Conservation (phyloP, 2,888 invertebrate species). For the Aporophyla nigra region DNA sequence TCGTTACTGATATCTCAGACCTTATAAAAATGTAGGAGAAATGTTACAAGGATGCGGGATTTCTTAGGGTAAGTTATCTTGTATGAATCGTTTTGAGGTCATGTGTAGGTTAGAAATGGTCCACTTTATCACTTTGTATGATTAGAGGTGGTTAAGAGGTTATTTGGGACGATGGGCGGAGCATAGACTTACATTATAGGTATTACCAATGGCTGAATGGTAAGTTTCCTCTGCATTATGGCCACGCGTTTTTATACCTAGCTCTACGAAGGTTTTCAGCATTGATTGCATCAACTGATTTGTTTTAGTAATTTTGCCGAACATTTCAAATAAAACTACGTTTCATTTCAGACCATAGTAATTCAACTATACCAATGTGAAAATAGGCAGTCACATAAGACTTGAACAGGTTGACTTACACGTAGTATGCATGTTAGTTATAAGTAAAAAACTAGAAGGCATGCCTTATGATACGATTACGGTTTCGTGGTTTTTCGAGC, state of each 20-base stretch:
- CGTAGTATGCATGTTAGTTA: no score
- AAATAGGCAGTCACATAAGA: background rate
- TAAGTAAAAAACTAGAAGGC: no score
- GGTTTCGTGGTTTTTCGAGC: no score
- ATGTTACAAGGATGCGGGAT: conserved; percentile 50
- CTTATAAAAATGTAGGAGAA: conserved; percentile 57
- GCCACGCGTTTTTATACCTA: background rate
- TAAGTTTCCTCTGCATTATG: background rate
- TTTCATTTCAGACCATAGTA: background rate
- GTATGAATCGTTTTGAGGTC: conserved; percentile 52
- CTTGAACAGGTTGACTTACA: background rate
- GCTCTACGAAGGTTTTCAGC: background rate
- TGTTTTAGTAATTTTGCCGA: background rate
- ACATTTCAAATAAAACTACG: background rate
- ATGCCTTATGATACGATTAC: no score
- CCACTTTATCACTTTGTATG: conserved; percentile 47
- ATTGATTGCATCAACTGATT: background rate
- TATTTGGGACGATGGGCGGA: conserved; percentile 1
- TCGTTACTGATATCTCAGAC: conserved; percentile 57
- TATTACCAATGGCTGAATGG: background rate
- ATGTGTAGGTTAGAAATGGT: conserved; percentile 38
- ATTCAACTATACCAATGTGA: background rate
- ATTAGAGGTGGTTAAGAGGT: conserved; percentile 23
- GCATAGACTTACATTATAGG: background rate
- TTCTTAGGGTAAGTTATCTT: conserved; percentile 45